Conservation (phyloP, 35 echinoderm and acorn worm genomes). For the Stichopus chloronotus region DNA sequence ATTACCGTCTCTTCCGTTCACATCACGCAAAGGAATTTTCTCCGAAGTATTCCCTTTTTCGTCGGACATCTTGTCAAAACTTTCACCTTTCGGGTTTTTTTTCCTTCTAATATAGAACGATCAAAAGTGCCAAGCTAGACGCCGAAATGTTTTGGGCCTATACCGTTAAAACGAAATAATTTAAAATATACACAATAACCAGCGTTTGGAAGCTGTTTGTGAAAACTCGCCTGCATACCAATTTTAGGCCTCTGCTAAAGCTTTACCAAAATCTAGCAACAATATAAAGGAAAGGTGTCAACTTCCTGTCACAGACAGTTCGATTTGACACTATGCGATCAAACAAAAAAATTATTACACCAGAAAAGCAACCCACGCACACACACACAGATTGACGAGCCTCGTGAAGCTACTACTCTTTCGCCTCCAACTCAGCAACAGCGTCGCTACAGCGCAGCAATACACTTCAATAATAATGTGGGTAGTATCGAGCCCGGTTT, state of each 20-base stretch:
- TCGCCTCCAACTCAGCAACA: background rate
- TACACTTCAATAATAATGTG: background rate
- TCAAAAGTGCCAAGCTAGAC: no score
- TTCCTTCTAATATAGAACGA: no score
- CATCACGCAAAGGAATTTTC: slow-evolving; percentile 24
- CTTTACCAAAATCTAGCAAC: slow-evolving; percentile 24
- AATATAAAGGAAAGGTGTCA: slow-evolving; percentile 29
- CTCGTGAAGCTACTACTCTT: background rate
- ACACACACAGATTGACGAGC: background rate
- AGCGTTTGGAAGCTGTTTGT: background rate
- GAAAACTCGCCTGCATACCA: background rate
- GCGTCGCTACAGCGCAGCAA: background rate
- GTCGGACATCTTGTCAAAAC: slow-evolving; percentile 24
- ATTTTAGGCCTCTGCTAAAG: no score
- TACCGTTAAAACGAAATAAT: no score
- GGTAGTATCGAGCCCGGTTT: background rate
- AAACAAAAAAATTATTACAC: background rate
- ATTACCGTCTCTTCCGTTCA: slow-evolving; percentile 33
- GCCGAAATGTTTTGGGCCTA: no score
- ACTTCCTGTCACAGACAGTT: slow-evolving; percentile 35
- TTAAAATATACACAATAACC: background rate
- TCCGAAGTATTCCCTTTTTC: slow-evolving; percentile 29
- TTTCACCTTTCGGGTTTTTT: no score
- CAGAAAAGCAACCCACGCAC: slow-evolving; percentile 11
- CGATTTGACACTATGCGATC: slow-evolving; percentile 34